Base-by-base conservation (phyloP, 2,113 vertebrate species). In the Dipodomys spectabilis region DNA sequence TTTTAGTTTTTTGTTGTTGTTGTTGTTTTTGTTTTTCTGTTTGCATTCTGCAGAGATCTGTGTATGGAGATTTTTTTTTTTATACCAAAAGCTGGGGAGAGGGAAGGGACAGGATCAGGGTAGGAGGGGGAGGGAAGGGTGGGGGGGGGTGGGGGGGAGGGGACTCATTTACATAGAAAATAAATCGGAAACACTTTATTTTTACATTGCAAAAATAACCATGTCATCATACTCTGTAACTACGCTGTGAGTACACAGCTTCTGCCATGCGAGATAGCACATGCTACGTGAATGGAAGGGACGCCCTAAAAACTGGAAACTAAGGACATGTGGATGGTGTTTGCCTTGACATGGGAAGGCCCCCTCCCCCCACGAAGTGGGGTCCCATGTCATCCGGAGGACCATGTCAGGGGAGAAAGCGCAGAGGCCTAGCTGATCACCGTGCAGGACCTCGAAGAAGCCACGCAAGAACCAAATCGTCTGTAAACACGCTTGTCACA, bases 11-110 rank as follows among this genome's bases (percentile, higher is more conserved):
- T 8, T 53, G 11, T 53, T 49, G 49, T 53, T 53, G 49, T 53
- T 53, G 39, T 39, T 53, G 49, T 13, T 53, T 57, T 57, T 16
- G 12, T 57, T 57, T 57, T 57, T 18, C 53, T 18, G 15, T 57
- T 98, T 99, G 99, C 99, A 98, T 98, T 99, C 99, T 99, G 99
- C 99, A 99, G 99, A 99, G 99, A 98, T 99, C 99, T 99, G 99
- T 98, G 98, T 99, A 99, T 99, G 98, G 99, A 99, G 99, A 99
- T 99, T 99, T 99, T 35, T n/a, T n/a, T n/a, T 98, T 98, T 98
- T 98, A 98, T 98, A 98, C 98, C 98, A 98, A 98, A 98, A 98
- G 98, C 99, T 97, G 97, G 98, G 98, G 97, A 96, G 97, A 60
- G 39, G 85, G 45, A 68, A 75, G 95, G 0, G 15, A 9, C 1